These are phyloP conservation scores for Triplophysa siluroides DNA, from an alignment of 2,113 vertebrate genomes.

Conservation along the genomic window DNA sequence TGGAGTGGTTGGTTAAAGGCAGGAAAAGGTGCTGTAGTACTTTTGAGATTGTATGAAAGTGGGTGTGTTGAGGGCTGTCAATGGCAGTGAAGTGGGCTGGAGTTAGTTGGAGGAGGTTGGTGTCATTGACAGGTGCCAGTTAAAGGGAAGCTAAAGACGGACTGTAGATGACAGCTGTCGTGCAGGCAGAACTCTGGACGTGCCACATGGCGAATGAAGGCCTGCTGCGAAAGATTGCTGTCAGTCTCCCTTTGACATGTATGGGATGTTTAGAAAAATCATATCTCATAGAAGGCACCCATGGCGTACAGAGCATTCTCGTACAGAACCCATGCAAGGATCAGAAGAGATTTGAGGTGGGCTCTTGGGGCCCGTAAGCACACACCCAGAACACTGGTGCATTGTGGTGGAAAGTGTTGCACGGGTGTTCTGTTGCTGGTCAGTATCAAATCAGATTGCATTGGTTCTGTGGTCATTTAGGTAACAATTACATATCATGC, in stretches of 20 bases:
- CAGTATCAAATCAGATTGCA: neutral
- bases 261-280: neutral
- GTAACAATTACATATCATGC: too few relatives aligned
- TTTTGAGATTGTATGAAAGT: neutral
- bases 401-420: too few relatives aligned
- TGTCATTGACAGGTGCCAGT: slow-evolving; percentile 56
- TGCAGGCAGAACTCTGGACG: slow-evolving; percentile 8
- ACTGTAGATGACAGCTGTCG: slow-evolving; percentile 55
- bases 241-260: neutral
- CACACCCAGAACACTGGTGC: too few relatives aligned
- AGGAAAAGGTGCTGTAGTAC: neutral
- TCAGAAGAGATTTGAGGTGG: too few relatives aligned
- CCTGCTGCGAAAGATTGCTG: neutral
- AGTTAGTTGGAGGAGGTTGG: slow-evolving; percentile 37
- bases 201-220: neutral
- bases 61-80: neutral
- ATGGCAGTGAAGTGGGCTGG: neutral
- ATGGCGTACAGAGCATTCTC: too few relatives aligned
- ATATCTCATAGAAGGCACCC: too few relatives aligned
- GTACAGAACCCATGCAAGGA: too few relatives aligned
- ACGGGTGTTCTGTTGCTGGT: too few relatives aligned
- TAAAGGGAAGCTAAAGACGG: neutral
- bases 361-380: too few relatives aligned
- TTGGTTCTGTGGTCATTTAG: neutral
- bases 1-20: neutral